Conservation (phyloP, 2,888 invertebrate genomes). For the Melanchra persicariae region DNA sequence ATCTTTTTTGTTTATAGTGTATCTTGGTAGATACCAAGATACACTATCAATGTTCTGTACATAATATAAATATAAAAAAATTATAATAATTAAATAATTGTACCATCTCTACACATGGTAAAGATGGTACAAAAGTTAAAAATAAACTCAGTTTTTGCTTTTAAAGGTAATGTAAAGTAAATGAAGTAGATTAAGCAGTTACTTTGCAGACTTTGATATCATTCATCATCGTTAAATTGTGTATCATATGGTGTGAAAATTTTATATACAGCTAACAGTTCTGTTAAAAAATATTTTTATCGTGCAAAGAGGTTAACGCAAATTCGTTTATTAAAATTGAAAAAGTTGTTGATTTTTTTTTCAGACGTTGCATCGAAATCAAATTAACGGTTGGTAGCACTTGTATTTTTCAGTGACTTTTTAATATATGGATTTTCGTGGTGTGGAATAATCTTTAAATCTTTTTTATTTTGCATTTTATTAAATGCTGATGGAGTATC, state of each 20-base stretch:
- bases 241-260: neutral
- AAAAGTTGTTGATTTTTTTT: conserved; percentile 33
- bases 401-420: conserved; percentile 22
- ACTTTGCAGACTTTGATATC: neutral
- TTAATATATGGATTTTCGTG: neutral
- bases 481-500: too few species aligned
- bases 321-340: conserved; percentile 31
- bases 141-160: too few species aligned
- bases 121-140: too few species aligned
- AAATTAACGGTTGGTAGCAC: conserved; percentile 20
- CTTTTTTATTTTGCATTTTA: conserved; percentile 1
- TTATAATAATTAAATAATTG: too few species aligned
- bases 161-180: too few species aligned
- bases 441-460: neutral
- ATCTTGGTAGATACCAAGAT: too few species aligned
- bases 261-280: neutral
- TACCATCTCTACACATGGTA: too few species aligned
- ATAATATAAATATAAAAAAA: too few species aligned
- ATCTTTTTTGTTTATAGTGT: too few species aligned
- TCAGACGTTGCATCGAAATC: conserved; percentile 10
- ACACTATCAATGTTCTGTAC: too few species aligned
- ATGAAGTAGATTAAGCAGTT: too few species aligned
- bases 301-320: conserved; percentile 6
- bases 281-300: neutral
- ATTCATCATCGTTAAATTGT: neutral